Conservation (phyloP, 2,797 vertebrate species). For the Otus scops region DNA sequence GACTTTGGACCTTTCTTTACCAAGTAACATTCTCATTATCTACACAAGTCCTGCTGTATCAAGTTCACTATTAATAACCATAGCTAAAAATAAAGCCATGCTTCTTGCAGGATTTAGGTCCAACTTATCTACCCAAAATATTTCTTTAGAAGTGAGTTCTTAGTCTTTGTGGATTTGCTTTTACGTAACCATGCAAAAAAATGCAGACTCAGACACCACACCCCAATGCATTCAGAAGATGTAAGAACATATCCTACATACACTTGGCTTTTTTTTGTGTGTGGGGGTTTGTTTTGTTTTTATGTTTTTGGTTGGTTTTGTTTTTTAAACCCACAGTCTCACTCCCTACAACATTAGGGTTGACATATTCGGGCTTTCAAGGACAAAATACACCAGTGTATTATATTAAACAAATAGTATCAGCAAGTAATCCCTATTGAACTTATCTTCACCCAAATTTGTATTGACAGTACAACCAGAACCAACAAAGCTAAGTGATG, state of each 20-base stretch:
- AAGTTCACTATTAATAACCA: not conserved
- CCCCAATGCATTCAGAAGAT: not conserved
- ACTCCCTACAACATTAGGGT: not conserved
- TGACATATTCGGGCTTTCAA: not conserved
- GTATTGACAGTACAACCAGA: not conserved
- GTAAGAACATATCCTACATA: not conserved
- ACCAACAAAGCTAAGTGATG: not conserved
- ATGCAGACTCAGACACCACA: not conserved
- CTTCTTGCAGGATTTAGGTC: not conserved
- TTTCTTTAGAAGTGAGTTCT: not conserved
- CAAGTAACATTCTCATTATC: not conserved
- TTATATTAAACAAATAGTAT: not conserved
- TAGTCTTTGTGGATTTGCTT: not conserved
- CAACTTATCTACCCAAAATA: not conserved
- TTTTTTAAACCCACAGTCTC: not conserved
- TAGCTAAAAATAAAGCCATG: not conserved
- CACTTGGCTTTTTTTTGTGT: too few relatives aligned
- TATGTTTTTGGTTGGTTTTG: too few relatives aligned
- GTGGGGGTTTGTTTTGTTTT: not conserved
- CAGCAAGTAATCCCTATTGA: not conserved
- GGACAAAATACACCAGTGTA: not conserved
- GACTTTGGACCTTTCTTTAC: not conserved
- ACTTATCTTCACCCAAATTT: not conserved
- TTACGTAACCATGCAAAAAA: not conserved
- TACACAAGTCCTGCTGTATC: not conserved